Base-by-base conservation (phyloP, 2,888 invertebrate genomes). In the Pogonocherus hispidulus region DNA sequence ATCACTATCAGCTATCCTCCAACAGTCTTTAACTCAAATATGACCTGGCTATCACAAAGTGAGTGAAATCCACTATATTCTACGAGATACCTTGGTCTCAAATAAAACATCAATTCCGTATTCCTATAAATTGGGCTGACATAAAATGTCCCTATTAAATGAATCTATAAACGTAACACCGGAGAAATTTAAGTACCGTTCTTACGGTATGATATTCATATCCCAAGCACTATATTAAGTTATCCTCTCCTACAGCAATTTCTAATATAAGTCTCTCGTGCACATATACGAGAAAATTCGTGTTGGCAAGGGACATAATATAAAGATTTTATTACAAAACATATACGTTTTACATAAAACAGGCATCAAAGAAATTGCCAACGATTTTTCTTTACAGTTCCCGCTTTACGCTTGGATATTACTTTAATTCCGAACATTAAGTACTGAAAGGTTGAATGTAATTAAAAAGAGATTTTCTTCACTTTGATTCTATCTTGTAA, bases 171-270 rank as follows among this genome's bases (percentile, higher is more conserved):
- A 57, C 14, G 46, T 23, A 23, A 5, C 22, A 44, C 22, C 14
- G 8, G 6, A 8, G 18, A 22, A 27, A 23, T 44, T 46, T 57
- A 44, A 57, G 41, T 5, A 23, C 44, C 16, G 8, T 6, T 49
- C 49, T 16, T 32, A 52, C 11, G 27, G 52, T 49, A 22, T 62
- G 63, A 70, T 68, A 47, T 44, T 46, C 18, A 65, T 70, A 64
- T 64, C 68, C 69, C 67, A 69, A 47, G 49, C 59, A 67, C 70
- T 22, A 73, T 71, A 73, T 73, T 67, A 71, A 69, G 60, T 73
- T 71, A 69, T 66, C 69, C 52, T 35, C 63, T 66, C 69, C 60
- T 52, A 23, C 23, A 60, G 69, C 67, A 60, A 69, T 69, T 64
- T 67, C 66, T 71, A 65, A 65, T 67, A 67, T 66, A 63, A 62